Evolutionary conservation across 2,888 invertebrate species (phyloP).

Genomic region (Drosophila parthenogenetica): DNA sequence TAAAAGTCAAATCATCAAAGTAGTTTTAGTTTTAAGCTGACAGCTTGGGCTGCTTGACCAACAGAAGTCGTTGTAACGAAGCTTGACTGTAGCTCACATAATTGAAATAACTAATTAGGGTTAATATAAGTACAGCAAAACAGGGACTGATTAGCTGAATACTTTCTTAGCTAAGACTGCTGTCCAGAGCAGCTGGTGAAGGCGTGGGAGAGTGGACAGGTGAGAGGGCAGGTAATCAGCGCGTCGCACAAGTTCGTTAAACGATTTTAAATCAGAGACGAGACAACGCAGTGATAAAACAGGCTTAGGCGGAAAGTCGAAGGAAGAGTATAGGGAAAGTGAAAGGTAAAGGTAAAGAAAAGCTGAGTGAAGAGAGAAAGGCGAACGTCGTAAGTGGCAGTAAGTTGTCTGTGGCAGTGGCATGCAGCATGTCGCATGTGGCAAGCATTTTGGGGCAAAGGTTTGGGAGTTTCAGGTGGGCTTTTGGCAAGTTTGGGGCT

Average conservation of each 20-base stretch:
- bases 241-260: constrained; percentile 64
- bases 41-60: no score
- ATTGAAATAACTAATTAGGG: no score
- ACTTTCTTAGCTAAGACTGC: not conserved
- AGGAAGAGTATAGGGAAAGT: not conserved
- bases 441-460: not conserved
- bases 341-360: not conserved
- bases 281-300: constrained; percentile 56
- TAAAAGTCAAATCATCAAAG: no score
- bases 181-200: not conserved
- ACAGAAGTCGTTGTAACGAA: no score
- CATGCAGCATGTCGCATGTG: constrained; percentile 34
- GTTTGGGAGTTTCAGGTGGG: no score
- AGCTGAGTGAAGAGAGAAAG: not conserved
- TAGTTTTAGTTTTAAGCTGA: no score
- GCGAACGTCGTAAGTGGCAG: constrained; percentile 4
- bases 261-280: constrained; percentile 70
- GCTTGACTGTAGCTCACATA: no score
- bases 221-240: constrained; percentile 44
- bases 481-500: constrained; percentile 18
- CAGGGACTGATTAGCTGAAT: not conserved
- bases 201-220: constrained; percentile 1
- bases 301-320: constrained; percentile 36
- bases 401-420: constrained; percentile 28
- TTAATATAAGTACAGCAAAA: not conserved